A percentile compares a stretch with the other conserved stretches of the same genome.
phyloP scores from a whole-genome alignment of 1,140 invertebrate species.

The Drosophila athabasca region DNA sequence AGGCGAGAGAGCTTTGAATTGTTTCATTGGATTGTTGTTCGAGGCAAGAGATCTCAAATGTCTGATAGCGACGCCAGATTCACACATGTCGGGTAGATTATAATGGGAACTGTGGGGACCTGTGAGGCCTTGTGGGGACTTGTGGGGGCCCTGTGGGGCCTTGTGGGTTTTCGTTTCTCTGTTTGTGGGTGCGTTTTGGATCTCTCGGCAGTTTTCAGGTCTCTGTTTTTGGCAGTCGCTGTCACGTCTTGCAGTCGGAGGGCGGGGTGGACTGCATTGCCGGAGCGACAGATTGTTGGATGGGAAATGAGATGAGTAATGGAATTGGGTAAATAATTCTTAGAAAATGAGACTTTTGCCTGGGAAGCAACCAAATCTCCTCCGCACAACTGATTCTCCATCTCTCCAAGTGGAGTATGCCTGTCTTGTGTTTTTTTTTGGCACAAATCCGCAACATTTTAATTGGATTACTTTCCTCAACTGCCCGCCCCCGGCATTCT shows the following conservation, averaged over 20 bases:
- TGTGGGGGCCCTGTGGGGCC: conserved; percentile 24
- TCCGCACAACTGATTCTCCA: neutral
- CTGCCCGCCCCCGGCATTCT: conserved; percentile 26
- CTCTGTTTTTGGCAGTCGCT: conserved; percentile 47
- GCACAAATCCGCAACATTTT: conserved; percentile 57
- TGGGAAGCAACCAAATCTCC: conserved; percentile 20
- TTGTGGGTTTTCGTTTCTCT: conserved; percentile 19
- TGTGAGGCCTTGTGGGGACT: conserved; percentile 38
- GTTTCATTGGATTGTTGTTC: conserved; percentile 21
- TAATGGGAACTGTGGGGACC: conserved; percentile 56
- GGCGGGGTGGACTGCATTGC: conserved; percentile 24
- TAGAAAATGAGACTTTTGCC: conserved; percentile 50
- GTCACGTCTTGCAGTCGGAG: conserved; percentile 52
- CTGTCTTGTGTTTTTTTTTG: conserved; percentile 52
- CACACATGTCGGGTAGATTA: conserved; percentile 79
- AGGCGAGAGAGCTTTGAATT: conserved; percentile 43
- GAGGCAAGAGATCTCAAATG: conserved; percentile 54
- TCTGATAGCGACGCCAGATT: conserved; percentile 67
- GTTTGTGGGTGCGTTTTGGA: conserved; percentile 41
- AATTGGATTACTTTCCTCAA: conserved; percentile 73
- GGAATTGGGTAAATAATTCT: conserved; percentile 52
- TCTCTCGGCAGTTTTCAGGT: conserved; percentile 17
- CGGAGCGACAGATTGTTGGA: conserved; percentile 22
- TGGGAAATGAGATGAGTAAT: conserved; percentile 56
- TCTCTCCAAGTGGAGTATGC: conserved; percentile 18